Conservation (phyloP, 2,113 vertebrate genomes). For the Callipepla squamata region DNA sequence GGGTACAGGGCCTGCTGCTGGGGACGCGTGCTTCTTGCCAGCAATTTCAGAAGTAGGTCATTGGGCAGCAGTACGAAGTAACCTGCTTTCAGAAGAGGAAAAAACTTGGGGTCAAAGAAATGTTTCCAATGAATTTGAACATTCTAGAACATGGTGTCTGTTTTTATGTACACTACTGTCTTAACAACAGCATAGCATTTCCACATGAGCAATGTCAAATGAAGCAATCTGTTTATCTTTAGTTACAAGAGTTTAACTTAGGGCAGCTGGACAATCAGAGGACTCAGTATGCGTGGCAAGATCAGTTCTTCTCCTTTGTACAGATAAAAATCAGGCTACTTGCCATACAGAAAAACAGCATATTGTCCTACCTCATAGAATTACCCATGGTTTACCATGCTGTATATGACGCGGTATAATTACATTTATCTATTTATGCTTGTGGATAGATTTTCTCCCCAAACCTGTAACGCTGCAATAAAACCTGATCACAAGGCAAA, state of each 20-base stretch:
- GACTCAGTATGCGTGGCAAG: neutral
- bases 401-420: neutral
- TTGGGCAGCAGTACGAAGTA: slow-evolving; percentile 41
- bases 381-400: neutral
- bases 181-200: slow-evolving; percentile 9
- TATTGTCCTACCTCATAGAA: neutral
- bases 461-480: neutral
- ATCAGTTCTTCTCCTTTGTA: neutral
- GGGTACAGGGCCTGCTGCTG: neutral
- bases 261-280: neutral
- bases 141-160: slow-evolving; percentile 31
- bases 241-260: neutral
- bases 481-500: neutral
- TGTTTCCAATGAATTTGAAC: neutral
- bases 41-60: slow-evolving; percentile 58
- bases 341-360: neutral
- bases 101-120: slow-evolving; percentile 14
- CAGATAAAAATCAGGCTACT: neutral
- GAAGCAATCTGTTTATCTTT: slow-evolving; percentile 48
- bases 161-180: neutral
- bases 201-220: neutral
- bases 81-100: slow-evolving; percentile 45
- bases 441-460: neutral
- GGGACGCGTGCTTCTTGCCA: slow-evolving; percentile 38
- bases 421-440: neutral